Evolutionary conservation across 2,888 invertebrate genomes (phyloP), one percentile per base, ranked within the genome.

Genomic region (Eumacrocentrus americanus): DNA sequence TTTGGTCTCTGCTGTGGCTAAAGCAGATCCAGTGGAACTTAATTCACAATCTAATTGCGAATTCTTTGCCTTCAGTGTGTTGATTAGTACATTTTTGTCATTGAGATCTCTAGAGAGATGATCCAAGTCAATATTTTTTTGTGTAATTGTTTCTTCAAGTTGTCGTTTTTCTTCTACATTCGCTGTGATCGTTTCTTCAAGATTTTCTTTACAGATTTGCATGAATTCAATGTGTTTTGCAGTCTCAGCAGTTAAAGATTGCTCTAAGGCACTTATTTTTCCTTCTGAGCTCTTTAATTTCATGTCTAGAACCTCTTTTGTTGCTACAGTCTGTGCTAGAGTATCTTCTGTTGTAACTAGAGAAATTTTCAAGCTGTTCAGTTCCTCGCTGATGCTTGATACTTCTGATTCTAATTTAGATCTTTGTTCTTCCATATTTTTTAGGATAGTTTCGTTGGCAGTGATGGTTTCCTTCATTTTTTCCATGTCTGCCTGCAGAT

Each of bases 121-220:
- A 73, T 22, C 72, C 55, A 23, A 60, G 51, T 37, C 68, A 55
- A 56, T 70, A 72, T 58, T 74, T 72, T 61, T 71, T 72, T 53
- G 68, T 70, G 63, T 68, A 68, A 51, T 75, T 75, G 9, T 75
- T 0, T 20, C 1, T 22, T 47, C 47, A 6, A 74, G 35, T 47
- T 37, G 11, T 25, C 16, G 72, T 73, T 60, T 69, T 67, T 11
- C 65, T 50, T 63, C 65, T 61, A 68, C 56, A 46, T 63, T 53
- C 16, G 38, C 63, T 2, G 18, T 12, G 20, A 40, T 48, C 1
- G 35, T 38, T 38, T 25, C 22, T 14, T 44, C 44, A 11, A 54
- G 42, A 2, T 22, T 4, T n/a, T 44, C 4, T 20, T 54, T 18
- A 11, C 11, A 34, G 16, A 3, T 11, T 5, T 18, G 1, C 6